phyloP scores from a whole-genome alignment of 2,888 invertebrate species.

The Iselma pallidipennis region DNA sequence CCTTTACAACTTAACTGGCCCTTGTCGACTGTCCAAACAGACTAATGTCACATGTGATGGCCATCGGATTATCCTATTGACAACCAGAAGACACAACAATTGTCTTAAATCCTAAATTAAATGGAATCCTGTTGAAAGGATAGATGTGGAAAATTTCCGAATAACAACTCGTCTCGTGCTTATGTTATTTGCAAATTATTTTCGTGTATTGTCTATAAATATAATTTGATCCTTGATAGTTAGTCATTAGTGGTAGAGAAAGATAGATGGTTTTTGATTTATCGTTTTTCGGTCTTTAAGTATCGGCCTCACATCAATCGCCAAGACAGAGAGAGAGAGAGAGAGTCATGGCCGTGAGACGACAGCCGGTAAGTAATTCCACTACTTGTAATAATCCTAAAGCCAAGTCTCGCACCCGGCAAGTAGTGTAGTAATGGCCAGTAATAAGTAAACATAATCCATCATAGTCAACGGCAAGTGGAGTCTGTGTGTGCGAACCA shows the following conservation, averaged over 20 bases:
- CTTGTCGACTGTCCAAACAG: conserved; percentile 48
- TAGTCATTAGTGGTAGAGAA: background rate
- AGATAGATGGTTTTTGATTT: conserved; percentile 9
- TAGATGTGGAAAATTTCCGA: background rate
- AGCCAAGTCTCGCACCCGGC: conserved; percentile 25
- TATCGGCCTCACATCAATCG: conserved; percentile 16
- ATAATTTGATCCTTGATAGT: background rate
- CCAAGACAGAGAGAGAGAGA: background rate
- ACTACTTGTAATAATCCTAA: conserved; percentile 30
- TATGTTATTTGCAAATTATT: background rate
- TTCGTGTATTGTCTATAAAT: background rate
- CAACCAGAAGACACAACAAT: background rate
- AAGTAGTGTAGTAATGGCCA: conserved; percentile 43
- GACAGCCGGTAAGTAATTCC: conserved; percentile 29
- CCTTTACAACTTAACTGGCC: conserved; percentile 44
- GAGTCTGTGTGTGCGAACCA: conserved; percentile 43
- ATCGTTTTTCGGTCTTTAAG: conserved; percentile 16
- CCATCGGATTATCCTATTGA: background rate
- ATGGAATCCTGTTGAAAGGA: too few relatives aligned
- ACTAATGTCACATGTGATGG: conserved; percentile 45
- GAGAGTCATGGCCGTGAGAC: conserved; percentile 11
- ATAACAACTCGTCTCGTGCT: background rate
- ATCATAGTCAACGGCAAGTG: conserved; percentile 42
- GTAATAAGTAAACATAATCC: conserved; percentile 47
- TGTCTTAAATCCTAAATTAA: background rate